phyloP scores from a whole-genome alignment of 2,113 vertebrate genomes.

The Centrocercus urophasianus region DNA sequence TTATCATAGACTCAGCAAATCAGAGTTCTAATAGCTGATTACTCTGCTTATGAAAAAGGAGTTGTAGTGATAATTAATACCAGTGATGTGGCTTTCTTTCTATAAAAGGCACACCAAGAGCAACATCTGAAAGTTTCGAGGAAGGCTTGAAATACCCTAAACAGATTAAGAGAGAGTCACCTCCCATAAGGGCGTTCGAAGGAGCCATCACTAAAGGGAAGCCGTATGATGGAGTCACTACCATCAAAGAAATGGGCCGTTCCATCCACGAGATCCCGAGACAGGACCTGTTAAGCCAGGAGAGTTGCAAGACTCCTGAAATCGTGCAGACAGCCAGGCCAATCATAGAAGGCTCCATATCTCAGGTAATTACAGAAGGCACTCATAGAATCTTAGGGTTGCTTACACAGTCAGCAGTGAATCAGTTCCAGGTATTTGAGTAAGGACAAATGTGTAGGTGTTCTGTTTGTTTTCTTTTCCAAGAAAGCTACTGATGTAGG shows the following conservation, averaged over 20 bases:
- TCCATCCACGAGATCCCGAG: constrained; percentile 98
- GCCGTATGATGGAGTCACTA: constrained; percentile 94
- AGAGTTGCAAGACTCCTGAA: constrained; percentile 93
- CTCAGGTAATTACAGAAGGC: constrained; percentile 83
- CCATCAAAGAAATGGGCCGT: constrained; percentile 97
- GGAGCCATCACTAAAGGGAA: constrained; percentile 96
- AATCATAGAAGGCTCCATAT: constrained; percentile 90
- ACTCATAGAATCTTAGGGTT: fast-evolving
- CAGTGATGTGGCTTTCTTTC: neutral
- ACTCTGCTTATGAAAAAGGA: neutral
- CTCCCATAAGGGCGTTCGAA: constrained; percentile 92
- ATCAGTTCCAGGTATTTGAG: neutral
- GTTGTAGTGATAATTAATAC: neutral
- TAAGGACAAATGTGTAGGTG: neutral
- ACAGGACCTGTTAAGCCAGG: constrained; percentile 88
- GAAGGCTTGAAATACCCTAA: constrained; percentile 95
- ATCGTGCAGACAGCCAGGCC: constrained; percentile 81
- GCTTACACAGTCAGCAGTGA: neutral
- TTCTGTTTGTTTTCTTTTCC: neutral
- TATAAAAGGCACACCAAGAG: constrained; percentile 90
- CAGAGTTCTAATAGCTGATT: neutral
- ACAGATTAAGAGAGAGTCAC: constrained; percentile 95
- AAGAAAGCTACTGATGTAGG: neutral
- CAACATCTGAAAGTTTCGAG: constrained; percentile 89
- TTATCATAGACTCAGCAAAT: neutral